phyloP scores from a whole-genome alignment of 2,888 invertebrate species.

The Panorpa germanica region DNA sequence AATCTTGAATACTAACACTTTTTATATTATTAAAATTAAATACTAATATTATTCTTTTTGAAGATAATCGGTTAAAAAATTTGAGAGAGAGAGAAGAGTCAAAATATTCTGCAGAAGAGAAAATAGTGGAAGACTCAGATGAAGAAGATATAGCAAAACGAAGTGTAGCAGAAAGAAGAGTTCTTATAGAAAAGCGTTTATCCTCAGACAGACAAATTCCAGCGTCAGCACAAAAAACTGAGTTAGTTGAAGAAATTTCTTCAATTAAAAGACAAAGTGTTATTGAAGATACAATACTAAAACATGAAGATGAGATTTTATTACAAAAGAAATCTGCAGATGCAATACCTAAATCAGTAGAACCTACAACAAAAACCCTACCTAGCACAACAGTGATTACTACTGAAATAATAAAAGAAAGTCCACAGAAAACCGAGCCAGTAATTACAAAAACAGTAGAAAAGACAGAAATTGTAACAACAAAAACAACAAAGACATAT shows the following conservation, averaged over 20 bases:
- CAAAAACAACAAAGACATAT: slow-evolving; percentile 5
- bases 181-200: slow-evolving; percentile 53
- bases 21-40: not conserved
- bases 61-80: slow-evolving; percentile 23
- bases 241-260: slow-evolving; percentile 52
- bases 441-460: slow-evolving; percentile 1
- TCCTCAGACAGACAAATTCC: slow-evolving; percentile 48
- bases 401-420: slow-evolving; percentile 11
- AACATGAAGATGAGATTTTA: slow-evolving; percentile 25
- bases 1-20: not conserved
- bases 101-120: slow-evolving; percentile 67
- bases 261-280: slow-evolving; percentile 46
- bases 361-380: slow-evolving; percentile 14
- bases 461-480: slow-evolving; percentile 2
- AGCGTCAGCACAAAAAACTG: slow-evolving; percentile 52
- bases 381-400: slow-evolving; percentile 6
- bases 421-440: slow-evolving; percentile 11
- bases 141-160: slow-evolving; percentile 46
- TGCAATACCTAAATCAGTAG: slow-evolving; percentile 21
- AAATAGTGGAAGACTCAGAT: slow-evolving; percentile 42
- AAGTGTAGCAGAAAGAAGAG: slow-evolving; percentile 56
- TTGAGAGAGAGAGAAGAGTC: slow-evolving; percentile 40
- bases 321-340: slow-evolving; percentile 25
- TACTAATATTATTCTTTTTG: slow-evolving; percentile 7
- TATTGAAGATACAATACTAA: slow-evolving; percentile 25